phyloP scores from a whole-genome alignment of 1,140 invertebrate genomes.

The Diabrotica undecimpunctata region DNA sequence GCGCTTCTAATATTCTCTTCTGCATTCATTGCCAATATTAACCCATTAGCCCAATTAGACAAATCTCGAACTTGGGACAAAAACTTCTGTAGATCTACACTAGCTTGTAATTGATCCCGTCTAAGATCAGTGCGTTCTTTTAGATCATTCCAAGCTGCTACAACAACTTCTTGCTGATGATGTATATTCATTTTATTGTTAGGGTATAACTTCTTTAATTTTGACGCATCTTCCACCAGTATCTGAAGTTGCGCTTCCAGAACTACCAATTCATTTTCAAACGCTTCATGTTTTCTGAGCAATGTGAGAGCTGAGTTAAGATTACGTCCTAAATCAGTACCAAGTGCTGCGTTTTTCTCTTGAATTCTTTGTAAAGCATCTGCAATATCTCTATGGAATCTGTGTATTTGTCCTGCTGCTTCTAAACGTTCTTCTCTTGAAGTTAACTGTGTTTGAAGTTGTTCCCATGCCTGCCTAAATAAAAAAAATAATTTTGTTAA shows the following conservation, averaged over 20 bases:
- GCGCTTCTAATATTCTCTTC: slow-evolving; percentile 84
- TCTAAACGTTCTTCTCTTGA: slow-evolving; percentile 80
- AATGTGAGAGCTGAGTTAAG: slow-evolving; percentile 81
- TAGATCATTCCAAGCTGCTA: slow-evolving; percentile 83
- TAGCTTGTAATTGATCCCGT: slow-evolving; percentile 77
- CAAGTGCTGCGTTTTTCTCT: slow-evolving; percentile 79
- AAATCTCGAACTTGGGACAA: slow-evolving; percentile 78
- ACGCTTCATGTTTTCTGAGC: slow-evolving; percentile 85
- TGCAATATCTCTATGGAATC: slow-evolving; percentile 93
- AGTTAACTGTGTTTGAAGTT: slow-evolving; percentile 80
- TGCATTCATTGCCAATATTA: slow-evolving; percentile 74
- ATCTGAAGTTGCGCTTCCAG: slow-evolving; percentile 89
- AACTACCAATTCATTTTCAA: slow-evolving; percentile 92
- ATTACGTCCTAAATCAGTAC: slow-evolving; percentile 82
- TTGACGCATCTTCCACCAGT: slow-evolving; percentile 85
- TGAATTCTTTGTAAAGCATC: slow-evolving; percentile 88
- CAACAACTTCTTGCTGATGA: slow-evolving; percentile 66
- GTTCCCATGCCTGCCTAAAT: slow-evolving; percentile 79
- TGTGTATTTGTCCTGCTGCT: slow-evolving; percentile 92
- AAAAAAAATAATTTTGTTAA: background rate
- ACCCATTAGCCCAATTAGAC: slow-evolving; percentile 79
- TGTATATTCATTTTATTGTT: slow-evolving; percentile 86
- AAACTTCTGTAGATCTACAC: slow-evolving; percentile 87
- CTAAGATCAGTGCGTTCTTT: slow-evolving; percentile 77
- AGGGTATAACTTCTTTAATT: slow-evolving; percentile 85